phyloP scores from a whole-genome alignment of 2,113 vertebrate genomes.

The Brachyhypopomus gauderio region DNA sequence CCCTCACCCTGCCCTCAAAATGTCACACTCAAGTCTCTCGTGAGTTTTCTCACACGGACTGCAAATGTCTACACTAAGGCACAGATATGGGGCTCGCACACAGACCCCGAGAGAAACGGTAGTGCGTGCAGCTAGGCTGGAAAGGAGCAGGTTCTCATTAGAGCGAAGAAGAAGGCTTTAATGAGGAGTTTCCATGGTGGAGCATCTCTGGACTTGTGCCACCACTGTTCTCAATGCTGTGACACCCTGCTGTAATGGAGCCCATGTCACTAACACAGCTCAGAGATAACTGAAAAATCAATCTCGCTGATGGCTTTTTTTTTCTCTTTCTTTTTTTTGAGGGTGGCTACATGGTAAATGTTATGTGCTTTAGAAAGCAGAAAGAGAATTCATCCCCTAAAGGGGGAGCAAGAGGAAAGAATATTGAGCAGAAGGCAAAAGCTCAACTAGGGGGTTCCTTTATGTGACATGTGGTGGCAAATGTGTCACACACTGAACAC shows the following conservation, averaged over 20 bases:
- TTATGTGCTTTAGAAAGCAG: neutral
- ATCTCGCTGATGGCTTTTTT: constrained; percentile 42
- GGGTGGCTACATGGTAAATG: neutral
- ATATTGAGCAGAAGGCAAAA: neutral
- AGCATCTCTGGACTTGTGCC: constrained; percentile 13
- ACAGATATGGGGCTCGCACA: neutral
- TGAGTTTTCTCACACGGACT: constrained; percentile 17
- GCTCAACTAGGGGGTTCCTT: constrained; percentile 14
- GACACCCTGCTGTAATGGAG: constrained; percentile 10
- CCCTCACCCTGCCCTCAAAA: constrained; percentile 46
- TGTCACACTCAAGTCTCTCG: constrained; percentile 45
- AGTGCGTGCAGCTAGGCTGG: constrained; percentile 7
- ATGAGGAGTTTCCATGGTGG: constrained; percentile 13
- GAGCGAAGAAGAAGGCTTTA: constrained; percentile 1
- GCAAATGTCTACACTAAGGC: constrained; percentile 35
- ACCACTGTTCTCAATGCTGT: constrained; percentile 9
- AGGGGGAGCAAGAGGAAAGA: neutral
- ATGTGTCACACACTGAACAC: neutral
- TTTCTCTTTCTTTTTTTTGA: too few relatives aligned
- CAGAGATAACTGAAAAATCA: constrained; percentile 45
- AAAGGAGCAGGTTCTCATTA: constrained; percentile 13
- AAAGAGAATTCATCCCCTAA: neutral
- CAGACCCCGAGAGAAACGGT: neutral
- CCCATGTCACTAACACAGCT: constrained; percentile 22
- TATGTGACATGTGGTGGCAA: neutral